phyloP scores from a whole-genome alignment of 2,113 vertebrate species.

The Rhabdornis inornatus region DNA sequence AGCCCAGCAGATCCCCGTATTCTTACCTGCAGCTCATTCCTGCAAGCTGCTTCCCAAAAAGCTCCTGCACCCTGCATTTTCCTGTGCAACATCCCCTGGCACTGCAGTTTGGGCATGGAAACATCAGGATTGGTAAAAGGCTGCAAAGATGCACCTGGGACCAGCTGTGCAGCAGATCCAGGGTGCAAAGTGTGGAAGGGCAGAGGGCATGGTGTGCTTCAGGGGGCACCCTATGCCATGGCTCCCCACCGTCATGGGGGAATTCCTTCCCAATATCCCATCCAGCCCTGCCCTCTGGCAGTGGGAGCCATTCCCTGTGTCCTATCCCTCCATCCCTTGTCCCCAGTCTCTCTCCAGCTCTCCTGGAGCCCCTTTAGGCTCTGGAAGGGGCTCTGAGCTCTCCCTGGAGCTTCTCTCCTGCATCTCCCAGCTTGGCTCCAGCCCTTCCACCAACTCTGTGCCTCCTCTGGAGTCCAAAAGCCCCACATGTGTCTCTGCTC shows the following conservation, averaged over 20 bases:
- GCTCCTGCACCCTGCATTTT: background rate
- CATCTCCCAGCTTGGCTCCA: background rate
- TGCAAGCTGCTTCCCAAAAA: background rate
- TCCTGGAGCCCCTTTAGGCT: background rate
- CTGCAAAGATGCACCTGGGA: background rate
- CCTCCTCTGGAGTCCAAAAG: background rate
- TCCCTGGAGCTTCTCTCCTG: background rate
- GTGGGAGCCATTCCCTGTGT: background rate
- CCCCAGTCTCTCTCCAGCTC: background rate
- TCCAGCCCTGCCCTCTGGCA: background rate
- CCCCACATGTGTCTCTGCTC: background rate
- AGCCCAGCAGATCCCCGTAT: background rate
- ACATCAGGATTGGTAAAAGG: background rate
- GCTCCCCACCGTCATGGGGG: background rate
- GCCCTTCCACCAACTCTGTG: background rate
- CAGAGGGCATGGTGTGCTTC: rapidly evolving
- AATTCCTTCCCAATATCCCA: background rate
- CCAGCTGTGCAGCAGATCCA: background rate
- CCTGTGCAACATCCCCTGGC: rapidly evolving
- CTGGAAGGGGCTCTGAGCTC: background rate
- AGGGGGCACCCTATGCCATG: background rate
- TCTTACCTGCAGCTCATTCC: background rate
- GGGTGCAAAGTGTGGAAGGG: rapidly evolving
- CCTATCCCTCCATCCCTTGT: too few relatives aligned
- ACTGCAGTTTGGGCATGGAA: rapidly evolving